A percentile compares a stretch with the other conserved stretches of the same genome.
Evolutionary conservation across 2,113 vertebrate species (phyloP).

Genomic region (Candoia aspera): DNA sequence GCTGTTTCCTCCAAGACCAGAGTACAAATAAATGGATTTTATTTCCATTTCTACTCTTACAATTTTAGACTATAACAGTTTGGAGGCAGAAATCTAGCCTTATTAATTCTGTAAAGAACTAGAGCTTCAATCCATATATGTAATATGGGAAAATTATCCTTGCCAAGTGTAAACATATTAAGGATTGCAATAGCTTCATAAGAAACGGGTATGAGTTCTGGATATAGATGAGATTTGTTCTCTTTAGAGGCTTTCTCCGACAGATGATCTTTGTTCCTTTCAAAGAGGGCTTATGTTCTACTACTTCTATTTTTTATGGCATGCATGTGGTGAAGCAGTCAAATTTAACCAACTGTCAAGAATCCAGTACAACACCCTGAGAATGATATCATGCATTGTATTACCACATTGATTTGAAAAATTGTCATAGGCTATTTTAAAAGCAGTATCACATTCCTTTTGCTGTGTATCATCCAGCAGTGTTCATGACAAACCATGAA

Average conservation of each 20-base stretch:
- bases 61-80: not conserved
- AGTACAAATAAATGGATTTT: too few relatives aligned
- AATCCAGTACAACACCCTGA: constrained; percentile 59
- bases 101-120: not conserved
- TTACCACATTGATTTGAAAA: not conserved
- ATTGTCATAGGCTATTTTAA: constrained; percentile 70
- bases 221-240: not conserved
- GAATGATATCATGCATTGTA: constrained; percentile 68
- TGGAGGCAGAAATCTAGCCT: not conserved
- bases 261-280: not conserved
- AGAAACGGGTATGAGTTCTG: not conserved
- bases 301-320: accelerated
- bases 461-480: constrained; percentile 58
- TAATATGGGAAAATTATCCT: not conserved
- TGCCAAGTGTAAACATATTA: not conserved
- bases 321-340: accelerated
- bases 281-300: not conserved
- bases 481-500: constrained; percentile 53
- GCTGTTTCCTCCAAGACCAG: not conserved
- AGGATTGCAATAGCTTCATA: not conserved
- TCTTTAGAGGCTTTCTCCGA: constrained; percentile 1
- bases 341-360: constrained; percentile 32
- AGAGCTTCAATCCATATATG: not conserved
- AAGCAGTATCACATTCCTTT: constrained; percentile 72
- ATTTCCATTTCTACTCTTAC: not conserved